Base-by-base conservation (phyloP, 1,140 invertebrate genomes). In the Cataglyphis hispanica region DNA sequence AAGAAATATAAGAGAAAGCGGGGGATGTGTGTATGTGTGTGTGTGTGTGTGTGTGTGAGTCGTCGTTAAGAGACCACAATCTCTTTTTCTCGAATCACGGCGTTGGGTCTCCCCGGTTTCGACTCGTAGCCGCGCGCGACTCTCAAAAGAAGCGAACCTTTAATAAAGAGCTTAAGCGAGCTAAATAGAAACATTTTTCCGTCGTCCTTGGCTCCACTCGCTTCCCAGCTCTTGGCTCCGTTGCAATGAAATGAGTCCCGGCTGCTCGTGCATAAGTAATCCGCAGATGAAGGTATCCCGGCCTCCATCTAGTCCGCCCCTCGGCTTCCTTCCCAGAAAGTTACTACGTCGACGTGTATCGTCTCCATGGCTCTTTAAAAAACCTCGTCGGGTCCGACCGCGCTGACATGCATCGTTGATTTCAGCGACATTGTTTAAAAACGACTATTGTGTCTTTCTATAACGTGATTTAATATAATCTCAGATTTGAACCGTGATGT, bases 131-230 rank as follows among this genome's bases (percentile, higher is more conserved):
- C 25, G 67, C 46, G 53, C 40, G 16, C 60, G 60, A 60, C 72
- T 69, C 75, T 34, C 70, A 74, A 84, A 90, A 91, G 86, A 91
- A 87, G 90, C 85, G 88, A 91, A 91, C 88, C 91, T 93, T 93
- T 93, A 93, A 92, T 93, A 94, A 93, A 93, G 92, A 92, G 93
- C 93, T 93, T 92, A 93, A 94, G 88, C 86, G 84, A 86, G 91
- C 93, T 94, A 94, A 94, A 94, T 94, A 94, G 94, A 94, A 95
- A 94, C 93, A 94, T 94, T 93, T 94, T 92, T 94, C 91, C 91
- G 89, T 91, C 85, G 91, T n/a, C 89, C 90, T 92, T 91, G 86
- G 85, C 89, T 92, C 89, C 64, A 43, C 70, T 89, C 61, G 69
- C 81, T 83, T 86, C 81, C 74, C 88, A 76, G 84, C 75, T 90